Evolutionary conservation across 2,797 vertebrate genomes (phyloP), one percentile per base, ranked within the genome.

Genomic region (Trachurus trachurus): DNA sequence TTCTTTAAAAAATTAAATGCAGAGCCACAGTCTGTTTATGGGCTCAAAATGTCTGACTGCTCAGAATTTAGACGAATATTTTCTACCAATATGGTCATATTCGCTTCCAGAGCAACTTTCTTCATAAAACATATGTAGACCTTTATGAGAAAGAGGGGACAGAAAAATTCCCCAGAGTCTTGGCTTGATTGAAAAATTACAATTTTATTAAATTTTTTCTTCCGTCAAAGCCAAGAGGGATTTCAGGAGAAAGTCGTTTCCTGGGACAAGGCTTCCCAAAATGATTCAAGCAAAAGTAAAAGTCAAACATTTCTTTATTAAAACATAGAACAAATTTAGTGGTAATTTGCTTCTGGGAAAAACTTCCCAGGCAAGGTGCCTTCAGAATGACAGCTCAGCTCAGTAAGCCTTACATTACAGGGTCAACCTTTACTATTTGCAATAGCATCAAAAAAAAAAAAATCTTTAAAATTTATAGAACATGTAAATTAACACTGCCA

Each of bases 401-500:
- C 74, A 44, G 56, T 60, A 12, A 77, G 82, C 76, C 40, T 78
- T 49, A 72, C 72, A 71, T 79, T 71, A 79, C 81, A 78, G 56
- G 71, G 71, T 84, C 86, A 77, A 85, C 83, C 79, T 89, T 80
- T 75, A 77, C 56, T 37, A 29, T 86, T 42, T 82, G 65, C 54
- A 80, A 80, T 53, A 74, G 75, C 94, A 95, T 96, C 93, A 94
- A 94, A 88, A 85, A 44, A 40, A 71, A 86, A 40, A 40, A 72
- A 78, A 71, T n/a, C 19, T 62, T 69, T 79, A 89, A 74, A 85
- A 94, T 95, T 93, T 95, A 96, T 95, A 94, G 80, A 78, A 95
- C 96, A 96, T 96, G 95, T 94, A 96, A 96, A 97, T 95, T 94
- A 96, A 96, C 95, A 96, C 94, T 94, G 95, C 96, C 95, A 92